Percentiles rank a stretch among this genome's conserved stretches.
phyloP scores from a whole-genome alignment of 2,888 invertebrate genomes.

The Metacarcinus magister region DNA sequence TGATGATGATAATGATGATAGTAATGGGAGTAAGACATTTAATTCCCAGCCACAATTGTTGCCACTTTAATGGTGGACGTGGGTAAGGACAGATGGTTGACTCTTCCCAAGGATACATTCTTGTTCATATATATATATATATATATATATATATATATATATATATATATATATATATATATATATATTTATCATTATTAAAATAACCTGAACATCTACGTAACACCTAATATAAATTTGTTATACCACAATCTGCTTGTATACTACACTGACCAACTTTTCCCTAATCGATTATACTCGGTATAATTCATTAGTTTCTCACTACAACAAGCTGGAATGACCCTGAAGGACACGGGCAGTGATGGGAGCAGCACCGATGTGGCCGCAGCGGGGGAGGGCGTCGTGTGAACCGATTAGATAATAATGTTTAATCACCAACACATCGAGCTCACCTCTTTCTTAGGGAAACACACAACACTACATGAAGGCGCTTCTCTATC shows the following conservation, averaged over 20 bases:
- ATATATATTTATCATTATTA: slow-evolving; percentile 30
- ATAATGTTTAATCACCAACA: not conserved
- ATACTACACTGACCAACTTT: too few species aligned
- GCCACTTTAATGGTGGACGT: too few species aligned
- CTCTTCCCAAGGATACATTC: too few species aligned
- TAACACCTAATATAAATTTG: too few species aligned
- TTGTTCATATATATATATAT: slow-evolving; percentile 13
- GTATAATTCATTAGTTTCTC: too few species aligned
- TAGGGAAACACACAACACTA: not conserved
- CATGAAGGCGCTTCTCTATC: not conserved
- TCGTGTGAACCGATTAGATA: not conserved
- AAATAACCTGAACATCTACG: too few species aligned
- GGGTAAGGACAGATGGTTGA: too few species aligned
- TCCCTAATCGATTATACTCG: too few species aligned
- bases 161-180: slow-evolving; percentile 71
- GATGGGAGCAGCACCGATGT: not conserved
- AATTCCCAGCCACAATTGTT: not conserved
- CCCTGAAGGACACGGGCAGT: not conserved
- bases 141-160: slow-evolving; percentile 70
- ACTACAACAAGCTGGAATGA: not conserved
- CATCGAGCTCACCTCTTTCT: not conserved
- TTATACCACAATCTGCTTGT: too few species aligned
- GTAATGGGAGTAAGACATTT: slow-evolving; percentile 9
- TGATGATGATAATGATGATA: slow-evolving; percentile 49
- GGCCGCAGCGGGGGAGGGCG: not conserved